Base-by-base conservation (phyloP, 1,140 invertebrate genomes). In the Achatina immaculata region DNA sequence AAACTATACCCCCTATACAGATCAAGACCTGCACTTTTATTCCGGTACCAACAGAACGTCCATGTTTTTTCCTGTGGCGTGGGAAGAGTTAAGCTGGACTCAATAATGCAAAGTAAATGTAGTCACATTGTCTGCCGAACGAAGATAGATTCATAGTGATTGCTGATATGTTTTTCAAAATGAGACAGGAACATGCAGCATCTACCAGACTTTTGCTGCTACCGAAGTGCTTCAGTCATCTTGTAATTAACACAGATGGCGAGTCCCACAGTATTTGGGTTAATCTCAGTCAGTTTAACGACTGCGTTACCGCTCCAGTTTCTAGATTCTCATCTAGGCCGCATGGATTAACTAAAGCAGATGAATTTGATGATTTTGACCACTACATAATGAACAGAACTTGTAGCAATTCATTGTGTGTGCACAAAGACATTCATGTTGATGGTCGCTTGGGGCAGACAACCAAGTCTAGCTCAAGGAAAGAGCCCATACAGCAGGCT, bases 151-250 rank as follows among this genome's bases (percentile, higher is more conserved):
- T n/a, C n/a, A n/a, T n/a, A n/a, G n/a, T n/a, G n/a, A n/a, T n/a
- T n/a, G n/a, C n/a, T n/a, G n/a, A n/a, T n/a, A n/a, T 55, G 28
- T 31, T 62, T 28, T 28, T 62, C 28, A 62, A 6, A 62, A 28
- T 19, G 6, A 62, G 58, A 31, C 7, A 2, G 1, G 28, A 62
- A 31, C 40, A 71, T 71, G 68, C 68, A 71, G 38, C 38, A 71
- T 38, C 38, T 45, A 6, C 38, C 68, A 21, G 68, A 71, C 38
- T 42, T 71, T 76, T 34, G 19, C 74, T 55, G 24, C 6, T 76
- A 1, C 74, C 74, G 7, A 11, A 65, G 3, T 76, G 74, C 43
- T 76, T 76, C 43, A 76, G 74, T 31, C 74, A 76, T 36, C 74
- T 76, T 45, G 55, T 76, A 1, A 34, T 75, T 1, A 40, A 4